These are phyloP conservation scores for Polydrusus tereticollis DNA, from an alignment of 2,888 invertebrate genomes.

Conservation along the genomic window DNA sequence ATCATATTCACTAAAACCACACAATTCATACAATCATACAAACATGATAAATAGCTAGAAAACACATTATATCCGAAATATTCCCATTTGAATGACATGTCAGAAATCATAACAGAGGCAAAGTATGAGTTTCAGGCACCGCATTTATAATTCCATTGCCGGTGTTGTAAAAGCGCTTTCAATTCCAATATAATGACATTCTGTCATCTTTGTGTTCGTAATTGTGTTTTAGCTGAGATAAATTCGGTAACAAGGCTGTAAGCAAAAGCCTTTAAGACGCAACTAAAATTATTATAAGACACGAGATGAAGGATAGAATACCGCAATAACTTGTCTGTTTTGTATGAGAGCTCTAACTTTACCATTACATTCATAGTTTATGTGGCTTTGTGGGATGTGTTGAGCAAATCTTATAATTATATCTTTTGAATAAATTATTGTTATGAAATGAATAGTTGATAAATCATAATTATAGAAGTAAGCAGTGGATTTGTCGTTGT, in stretches of 20 bases:
- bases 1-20: background rate
- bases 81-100: slow-evolving; percentile 54
- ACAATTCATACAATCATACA: background rate
- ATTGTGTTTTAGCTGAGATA: slow-evolving; percentile 38
- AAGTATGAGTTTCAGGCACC: slow-evolving; percentile 60
- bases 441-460: slow-evolving; percentile 17
- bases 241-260: slow-evolving; percentile 39
- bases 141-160: slow-evolving; percentile 48
- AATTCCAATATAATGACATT: slow-evolving; percentile 27
- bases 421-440: slow-evolving; percentile 28
- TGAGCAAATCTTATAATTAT: slow-evolving; percentile 40
- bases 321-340: slow-evolving; percentile 37
- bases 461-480: slow-evolving; percentile 10
- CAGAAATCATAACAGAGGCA: slow-evolving; percentile 57
- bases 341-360: slow-evolving; percentile 28
- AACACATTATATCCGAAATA: slow-evolving; percentile 26
- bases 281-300: slow-evolving; percentile 39
- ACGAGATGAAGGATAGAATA: slow-evolving; percentile 34
- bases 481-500: background rate
- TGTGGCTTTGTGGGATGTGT: slow-evolving; percentile 29
- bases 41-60: slow-evolving; percentile 24
- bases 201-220: slow-evolving; percentile 38
- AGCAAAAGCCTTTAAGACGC: slow-evolving; percentile 40
- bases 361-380: slow-evolving; percentile 38
- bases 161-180: slow-evolving; percentile 24